Base-by-base conservation (phyloP, 1,140 invertebrate genomes). In the Mycetomoellerius zeteki region DNA sequence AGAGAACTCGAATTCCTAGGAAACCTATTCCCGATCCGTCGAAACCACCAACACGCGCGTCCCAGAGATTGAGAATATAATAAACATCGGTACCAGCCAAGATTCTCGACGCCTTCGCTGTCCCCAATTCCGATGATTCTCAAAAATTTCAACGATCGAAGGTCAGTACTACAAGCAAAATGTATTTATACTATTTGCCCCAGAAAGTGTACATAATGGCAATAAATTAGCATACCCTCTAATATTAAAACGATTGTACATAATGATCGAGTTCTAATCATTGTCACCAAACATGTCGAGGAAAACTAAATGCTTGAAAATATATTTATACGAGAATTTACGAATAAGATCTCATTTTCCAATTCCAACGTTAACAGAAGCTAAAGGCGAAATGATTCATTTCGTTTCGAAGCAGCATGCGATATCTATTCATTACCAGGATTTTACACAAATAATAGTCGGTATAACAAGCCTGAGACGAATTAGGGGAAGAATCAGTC, bases 11-110 rank as follows among this genome's bases (percentile, higher is more conserved):
- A 75, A 75, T 75, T 84, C 37, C 37, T 50, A 47, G 54, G 69
- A 84, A 73, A 73, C 67, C 33, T 73, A 84, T 75, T 84, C 69
- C 54, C 80, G 69, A 84, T 84, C 69, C 80, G 80, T 16, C 69
- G 69, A 84, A 84, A 60, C 0, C n/a, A 54, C 24, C 33, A 72
- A 75, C 54, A 24, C 27, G 7, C 33, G 80, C 47, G 33, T 60
- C 54, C 33, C 16, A 54, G 65, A 69, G 54, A 84, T 56, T 21
- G 67, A 73, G 69, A 60, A 75, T 75, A 62, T 75, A 84, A 84
- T 73, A 84, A 84, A 73, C 52, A 71, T 33, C n/a, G 69, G 69
- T 50, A 73, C 24, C 54, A 10, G 69, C 67, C 80, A 84, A 84
- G 69, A 84, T 60, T 75, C 43, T 27, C 27, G 24, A 84, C 69